phyloP scores from a whole-genome alignment of 2,797 vertebrate genomes.

The Pteronotus mesoamericanus region DNA sequence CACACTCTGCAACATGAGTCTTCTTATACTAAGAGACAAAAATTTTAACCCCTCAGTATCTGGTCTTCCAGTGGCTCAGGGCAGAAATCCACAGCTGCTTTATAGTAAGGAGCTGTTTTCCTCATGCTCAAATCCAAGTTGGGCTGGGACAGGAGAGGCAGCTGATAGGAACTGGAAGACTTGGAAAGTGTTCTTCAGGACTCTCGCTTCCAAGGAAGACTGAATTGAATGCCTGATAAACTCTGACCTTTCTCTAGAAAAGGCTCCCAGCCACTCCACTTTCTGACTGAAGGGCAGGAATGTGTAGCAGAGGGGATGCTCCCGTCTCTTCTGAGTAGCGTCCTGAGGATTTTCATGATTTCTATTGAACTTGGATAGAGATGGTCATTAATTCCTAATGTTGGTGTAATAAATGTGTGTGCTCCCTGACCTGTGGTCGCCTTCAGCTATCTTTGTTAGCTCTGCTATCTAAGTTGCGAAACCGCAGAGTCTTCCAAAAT shows the following conservation, averaged over 20 bases:
- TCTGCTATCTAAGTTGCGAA: not conserved
- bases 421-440: not conserved
- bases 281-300: not conserved
- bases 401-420: not conserved
- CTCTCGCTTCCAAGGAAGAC: not conserved
- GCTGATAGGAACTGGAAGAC: not conserved
- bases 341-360: not conserved
- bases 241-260: not conserved
- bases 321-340: not conserved
- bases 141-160: not conserved
- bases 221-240: not conserved
- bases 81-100: not conserved
- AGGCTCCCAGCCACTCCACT: not conserved
- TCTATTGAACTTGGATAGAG: not conserved
- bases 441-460: not conserved
- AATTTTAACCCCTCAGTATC: not conserved
- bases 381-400: not conserved
- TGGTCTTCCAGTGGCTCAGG: not conserved
- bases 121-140: not conserved
- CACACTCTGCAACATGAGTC: not conserved
- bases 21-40: not conserved
- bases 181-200: not conserved
- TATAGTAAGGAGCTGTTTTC: not conserved
- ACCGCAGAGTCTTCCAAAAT: not conserved
- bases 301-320: not conserved